Percentiles rank a stretch among this genome's conserved stretches.
Conservation (phyloP, 2,113 vertebrate species). For the Chamaetylas fuelleborni region DNA sequence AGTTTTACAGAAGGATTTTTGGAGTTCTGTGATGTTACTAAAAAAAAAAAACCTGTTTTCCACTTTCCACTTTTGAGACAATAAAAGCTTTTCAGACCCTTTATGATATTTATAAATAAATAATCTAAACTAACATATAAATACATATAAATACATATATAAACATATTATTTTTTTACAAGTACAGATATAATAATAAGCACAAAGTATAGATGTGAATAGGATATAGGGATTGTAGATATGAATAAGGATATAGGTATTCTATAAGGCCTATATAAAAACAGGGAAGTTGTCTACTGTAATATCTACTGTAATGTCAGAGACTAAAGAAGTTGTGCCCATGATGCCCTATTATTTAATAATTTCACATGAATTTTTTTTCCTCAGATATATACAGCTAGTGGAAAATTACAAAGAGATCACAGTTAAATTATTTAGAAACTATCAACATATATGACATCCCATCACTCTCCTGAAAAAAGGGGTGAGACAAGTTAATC, state of each 20-base stretch:
- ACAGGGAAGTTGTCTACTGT: not conserved
- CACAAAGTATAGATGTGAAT: not conserved
- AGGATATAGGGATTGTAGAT: not conserved
- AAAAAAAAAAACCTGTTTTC: not conserved
- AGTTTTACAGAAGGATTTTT: conserved; percentile 5
- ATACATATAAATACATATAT: too few relatives aligned
- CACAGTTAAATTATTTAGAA: not conserved
- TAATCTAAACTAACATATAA: not conserved
- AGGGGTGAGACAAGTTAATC: not conserved
- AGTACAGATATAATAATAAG: not conserved
- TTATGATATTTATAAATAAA: not conserved
- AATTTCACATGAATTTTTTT: not conserved
- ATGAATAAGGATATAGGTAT: not conserved
- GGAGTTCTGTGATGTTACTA: not conserved
- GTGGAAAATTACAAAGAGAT: not conserved
- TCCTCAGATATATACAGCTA: not conserved
- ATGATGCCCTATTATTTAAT: not conserved
- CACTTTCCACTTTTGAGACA: not conserved
- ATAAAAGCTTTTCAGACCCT: not conserved
- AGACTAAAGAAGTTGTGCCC: not conserved
- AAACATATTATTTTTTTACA: not conserved
- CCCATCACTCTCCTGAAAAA: not conserved
- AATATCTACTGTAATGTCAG: not conserved
- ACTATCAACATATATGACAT: not conserved
- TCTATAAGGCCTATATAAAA: not conserved